A percentile compares a stretch with the other conserved stretches of the same genome.
Evolutionary conservation across 1,140 invertebrate species (phyloP).

Genomic region (Cataglyphis hispanica): DNA sequence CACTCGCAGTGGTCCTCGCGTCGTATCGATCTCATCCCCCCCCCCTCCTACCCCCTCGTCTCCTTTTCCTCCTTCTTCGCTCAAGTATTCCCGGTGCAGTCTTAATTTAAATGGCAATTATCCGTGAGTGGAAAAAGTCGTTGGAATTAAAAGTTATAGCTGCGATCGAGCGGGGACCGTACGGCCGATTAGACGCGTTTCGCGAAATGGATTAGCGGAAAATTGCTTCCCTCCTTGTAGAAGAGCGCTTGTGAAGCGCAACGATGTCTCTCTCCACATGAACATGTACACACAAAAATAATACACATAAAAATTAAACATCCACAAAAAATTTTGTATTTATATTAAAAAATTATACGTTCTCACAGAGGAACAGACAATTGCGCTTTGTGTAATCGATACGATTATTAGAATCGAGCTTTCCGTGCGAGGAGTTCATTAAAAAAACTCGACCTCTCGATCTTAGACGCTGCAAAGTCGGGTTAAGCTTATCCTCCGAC

Average conservation of each 20-base stretch:
- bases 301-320: neutral
- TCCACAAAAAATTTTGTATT: too few relatives aligned
- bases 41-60: too few relatives aligned
- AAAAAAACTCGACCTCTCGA: constrained; percentile 49
- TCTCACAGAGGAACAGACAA: neutral
- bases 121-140: constrained; percentile 70
- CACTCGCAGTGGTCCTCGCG: neutral
- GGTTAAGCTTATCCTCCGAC: constrained; percentile 18
- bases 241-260: too few relatives aligned
- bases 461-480: constrained; percentile 34
- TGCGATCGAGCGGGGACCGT: neutral
- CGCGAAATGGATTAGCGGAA: constrained; percentile 58
- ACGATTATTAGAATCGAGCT: neutral
- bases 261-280: too few relatives aligned
- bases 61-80: too few relatives aligned
- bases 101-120: constrained; percentile 76
- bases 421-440: constrained; percentile 33
- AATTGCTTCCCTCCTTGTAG: constrained; percentile 10
- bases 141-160: constrained; percentile 70
- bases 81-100: constrained; percentile 34
- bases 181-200: constrained; percentile 67
- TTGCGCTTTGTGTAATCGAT: neutral
- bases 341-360: too few relatives aligned
- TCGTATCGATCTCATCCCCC: constrained; percentile 65
- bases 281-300: neutral